Percentiles rank a stretch among this genome's conserved stretches.
Evolutionary conservation across 2,113 vertebrate species (phyloP).

Genomic region (Bambusicola thoracicus): DNA sequence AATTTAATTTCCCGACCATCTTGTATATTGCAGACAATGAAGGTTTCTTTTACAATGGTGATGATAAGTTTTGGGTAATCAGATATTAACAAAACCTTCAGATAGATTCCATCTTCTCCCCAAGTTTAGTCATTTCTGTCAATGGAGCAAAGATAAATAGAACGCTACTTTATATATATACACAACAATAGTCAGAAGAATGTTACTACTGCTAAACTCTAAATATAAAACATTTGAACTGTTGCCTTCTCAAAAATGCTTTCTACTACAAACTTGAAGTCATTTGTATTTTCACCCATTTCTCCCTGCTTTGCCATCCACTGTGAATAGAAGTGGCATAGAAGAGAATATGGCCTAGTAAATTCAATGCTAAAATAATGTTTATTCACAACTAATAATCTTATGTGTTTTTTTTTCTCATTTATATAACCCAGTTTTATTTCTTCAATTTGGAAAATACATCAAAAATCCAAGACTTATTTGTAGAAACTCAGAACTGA

Average conservation of each 20-base stretch:
- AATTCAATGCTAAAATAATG: not conserved
- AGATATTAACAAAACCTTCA: not conserved
- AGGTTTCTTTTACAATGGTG: not conserved
- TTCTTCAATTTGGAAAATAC: not conserved
- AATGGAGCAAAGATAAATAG: not conserved
- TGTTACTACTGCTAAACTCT: not conserved
- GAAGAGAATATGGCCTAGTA: not conserved
- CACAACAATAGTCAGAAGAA: not conserved
- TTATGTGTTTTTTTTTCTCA: not conserved
- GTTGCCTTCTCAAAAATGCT: not conserved
- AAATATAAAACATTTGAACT: not conserved
- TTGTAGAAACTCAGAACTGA: not conserved
- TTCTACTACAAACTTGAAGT: not conserved
- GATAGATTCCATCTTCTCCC: not conserved
- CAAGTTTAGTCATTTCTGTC: conserved; percentile 28
- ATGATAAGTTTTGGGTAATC: not conserved
- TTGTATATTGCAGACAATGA: not conserved
- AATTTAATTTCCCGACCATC: conserved; percentile 24
- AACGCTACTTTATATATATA: not conserved
- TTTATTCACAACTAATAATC: not conserved
- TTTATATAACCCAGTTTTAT: not conserved
- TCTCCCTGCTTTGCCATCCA: not conserved
- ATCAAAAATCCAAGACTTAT: not conserved
- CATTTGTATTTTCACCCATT: not conserved
- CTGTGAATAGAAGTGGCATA: not conserved